Base-by-base conservation (phyloP, 2,113 vertebrate species). In the Vidua macroura region DNA sequence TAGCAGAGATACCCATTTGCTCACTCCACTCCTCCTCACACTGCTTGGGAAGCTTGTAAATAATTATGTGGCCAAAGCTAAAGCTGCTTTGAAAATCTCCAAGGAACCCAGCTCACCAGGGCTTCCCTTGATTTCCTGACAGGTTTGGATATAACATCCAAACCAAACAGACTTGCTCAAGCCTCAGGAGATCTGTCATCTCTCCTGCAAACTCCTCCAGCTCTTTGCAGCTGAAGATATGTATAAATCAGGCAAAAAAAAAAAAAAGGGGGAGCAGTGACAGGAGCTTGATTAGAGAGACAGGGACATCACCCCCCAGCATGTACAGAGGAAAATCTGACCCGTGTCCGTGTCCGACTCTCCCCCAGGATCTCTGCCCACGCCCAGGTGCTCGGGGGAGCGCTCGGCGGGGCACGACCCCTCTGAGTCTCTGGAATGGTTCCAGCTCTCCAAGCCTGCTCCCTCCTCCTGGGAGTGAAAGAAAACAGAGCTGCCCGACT, bases 401-500 rank as follows among this genome's bases (percentile, higher is more conserved):
- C n/a, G 88, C 82, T 97, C 98, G 1, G 76, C 44, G 13, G 90
- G 92, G 55, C 96, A 84, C 9, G 96, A 96, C 8, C 88, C 62
- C 30, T 94, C 93, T 0, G 46, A 21, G 33, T 98, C 98, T 83
- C 93, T 92, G 90, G 88, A 59, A 59, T 92, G 85, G 67, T 96
- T 96, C 73, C 98, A 98, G 5, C 60, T 85, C 52, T 96, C 97
- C 4, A 82, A 25, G 7, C 93, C 85, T 25, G 94, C 98, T 58
- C 87, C 97, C 81, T 99, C 99, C 9, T 99, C 99, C 88, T 98
- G 99, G 15, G 99, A 99, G 78, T 99, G 99, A 96, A 98, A 99
- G 97, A 99, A 99, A 44, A 99, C 99, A 0, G 99, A 99, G 96
- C 99, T 98, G 93, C 98, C 93, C 1, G 99, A 99, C 91, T 99